Evolutionary conservation across 2,888 invertebrate genomes (phyloP), one percentile per base, ranked within the genome.

Genomic region (Spodoptera exigua): DNA sequence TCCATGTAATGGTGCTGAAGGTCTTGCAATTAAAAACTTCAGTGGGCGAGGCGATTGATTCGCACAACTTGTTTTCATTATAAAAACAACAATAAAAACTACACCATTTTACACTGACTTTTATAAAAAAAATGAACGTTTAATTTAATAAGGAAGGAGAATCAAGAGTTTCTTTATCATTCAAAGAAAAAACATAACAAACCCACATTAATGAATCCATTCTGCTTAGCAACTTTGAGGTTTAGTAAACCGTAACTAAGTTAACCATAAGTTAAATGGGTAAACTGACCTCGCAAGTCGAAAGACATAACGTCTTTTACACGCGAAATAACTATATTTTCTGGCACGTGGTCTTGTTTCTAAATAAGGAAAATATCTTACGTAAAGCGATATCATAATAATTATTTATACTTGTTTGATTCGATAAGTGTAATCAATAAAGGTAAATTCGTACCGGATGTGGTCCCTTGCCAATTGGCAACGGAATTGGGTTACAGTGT

Each of bases 1-100:
- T 89, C 87, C 87, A 89, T 87, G 87, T 87, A 88, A 87, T 84
- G 74, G 77, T 60, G 41, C 78, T 80, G 89, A 90, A 90, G 89
- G 89, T 85, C 88, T 86, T 65, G 74, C 76, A 83, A 83, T 82
- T 79, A 81, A 81, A 84, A 83, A 83, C 79, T 78, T 84, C 76
- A 82, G 79, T 82, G 74, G 80, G 75, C 74, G 76, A 70, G 74
- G 74, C 76, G 73, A 80, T 71, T 70, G 70, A 73, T 78, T 76
- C 61, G 65, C 74, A 66, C 59, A 17, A 35, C 5, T 3, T 3
- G 49, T 21, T 63, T 53, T 18, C n/a, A 54, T 18, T 14, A 39
- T 41, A 34, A 55, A 51, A 59, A 54, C 32, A 21, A 57, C 39
- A 16, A 34, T 17, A 40, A 62, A 51, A 52, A 69, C 17, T 44